Conservation (phyloP, 1,140 invertebrate genomes). For the Oedothorax gibbosus region DNA sequence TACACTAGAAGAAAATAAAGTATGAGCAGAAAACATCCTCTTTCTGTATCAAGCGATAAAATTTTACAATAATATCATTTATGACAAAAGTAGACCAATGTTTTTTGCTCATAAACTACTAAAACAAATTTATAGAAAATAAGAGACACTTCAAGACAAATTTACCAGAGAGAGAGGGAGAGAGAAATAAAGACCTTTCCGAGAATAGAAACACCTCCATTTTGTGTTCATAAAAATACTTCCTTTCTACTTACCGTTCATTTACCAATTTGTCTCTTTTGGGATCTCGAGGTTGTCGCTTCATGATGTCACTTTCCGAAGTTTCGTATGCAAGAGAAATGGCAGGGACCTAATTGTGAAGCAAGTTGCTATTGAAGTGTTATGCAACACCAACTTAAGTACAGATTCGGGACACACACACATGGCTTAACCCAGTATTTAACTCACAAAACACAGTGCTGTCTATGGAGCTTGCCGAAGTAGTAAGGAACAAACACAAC, state of each 20-base stretch:
- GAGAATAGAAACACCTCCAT: background rate
- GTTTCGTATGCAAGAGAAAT: slow-evolving; percentile 99
- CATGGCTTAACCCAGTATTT: slow-evolving; percentile 56
- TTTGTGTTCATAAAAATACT: background rate
- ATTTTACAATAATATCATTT: too few relatives aligned
- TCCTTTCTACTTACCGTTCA: slow-evolving; percentile 84
- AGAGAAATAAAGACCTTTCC: background rate
- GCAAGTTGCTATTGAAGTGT: slow-evolving; percentile 40
- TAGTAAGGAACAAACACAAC: too few relatives aligned
- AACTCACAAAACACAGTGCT: slow-evolving; percentile 4
- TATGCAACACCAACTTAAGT: slow-evolving; percentile 30
- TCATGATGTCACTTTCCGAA: slow-evolving; percentile 99
- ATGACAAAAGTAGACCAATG: too few relatives aligned
- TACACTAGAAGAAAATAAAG: too few relatives aligned
- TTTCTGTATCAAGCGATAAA: too few relatives aligned
- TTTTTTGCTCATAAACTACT: too few relatives aligned
- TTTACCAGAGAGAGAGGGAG: background rate
- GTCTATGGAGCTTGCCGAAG: too few relatives aligned
- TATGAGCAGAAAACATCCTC: too few relatives aligned
- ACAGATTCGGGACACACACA: slow-evolving; percentile 39
- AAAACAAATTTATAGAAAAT: background rate
- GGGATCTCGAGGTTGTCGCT: slow-evolving; percentile 95
- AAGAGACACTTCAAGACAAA: background rate
- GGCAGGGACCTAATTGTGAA: slow-evolving; percentile 81
- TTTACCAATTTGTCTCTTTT: slow-evolving; percentile 97